A percentile compares a stretch with the other conserved stretches of the same genome.
Conservation (phyloP, 2,113 vertebrate species). For the Corvus hawaiiensis region DNA sequence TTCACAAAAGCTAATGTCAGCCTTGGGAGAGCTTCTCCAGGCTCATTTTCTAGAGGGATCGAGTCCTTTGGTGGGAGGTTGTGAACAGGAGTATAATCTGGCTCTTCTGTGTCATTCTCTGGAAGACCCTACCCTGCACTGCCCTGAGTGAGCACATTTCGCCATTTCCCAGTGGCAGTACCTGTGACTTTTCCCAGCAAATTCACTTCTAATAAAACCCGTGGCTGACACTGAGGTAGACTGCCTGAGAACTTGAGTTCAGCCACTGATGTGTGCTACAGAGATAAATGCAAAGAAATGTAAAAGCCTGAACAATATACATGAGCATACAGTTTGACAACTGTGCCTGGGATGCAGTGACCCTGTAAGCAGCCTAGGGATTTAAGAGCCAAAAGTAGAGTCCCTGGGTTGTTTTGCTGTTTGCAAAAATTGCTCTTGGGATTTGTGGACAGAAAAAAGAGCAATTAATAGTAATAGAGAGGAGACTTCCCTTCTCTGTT, state of each 20-base stretch:
- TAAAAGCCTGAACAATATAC: background rate
- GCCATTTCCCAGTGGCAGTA: background rate
- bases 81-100: background rate
- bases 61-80: background rate
- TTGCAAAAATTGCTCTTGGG: background rate
- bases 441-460: background rate
- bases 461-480: background rate
- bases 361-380: background rate
- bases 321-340: background rate
- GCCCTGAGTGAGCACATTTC: background rate
- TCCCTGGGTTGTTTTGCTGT: background rate
- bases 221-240: background rate
- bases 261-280: background rate
- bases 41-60: background rate
- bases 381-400: background rate
- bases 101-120: background rate
- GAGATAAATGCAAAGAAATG: background rate
- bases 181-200: background rate
- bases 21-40: background rate
- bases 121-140: background rate
- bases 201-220: background rate
- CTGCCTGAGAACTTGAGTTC: background rate
- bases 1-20: background rate
- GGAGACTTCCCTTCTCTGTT: background rate
- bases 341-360: background rate